These are phyloP conservation scores for Herpetotheres cachinnans DNA, from an alignment of 2,113 vertebrate species.

Conservation along the genomic window DNA sequence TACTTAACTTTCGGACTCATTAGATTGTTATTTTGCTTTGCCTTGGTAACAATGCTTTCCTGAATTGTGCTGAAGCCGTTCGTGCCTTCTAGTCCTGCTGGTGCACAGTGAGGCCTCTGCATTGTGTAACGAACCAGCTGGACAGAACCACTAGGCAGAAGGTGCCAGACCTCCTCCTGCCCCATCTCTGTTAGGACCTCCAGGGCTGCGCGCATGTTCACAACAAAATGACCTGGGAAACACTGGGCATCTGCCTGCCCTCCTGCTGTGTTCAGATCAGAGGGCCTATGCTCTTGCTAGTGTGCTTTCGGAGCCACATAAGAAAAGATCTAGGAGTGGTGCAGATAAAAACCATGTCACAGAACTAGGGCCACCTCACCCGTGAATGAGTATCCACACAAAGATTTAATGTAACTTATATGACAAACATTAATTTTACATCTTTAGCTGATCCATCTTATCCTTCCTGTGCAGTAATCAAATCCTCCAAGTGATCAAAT, in stretches of 20 bases:
- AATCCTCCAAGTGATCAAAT: not conserved
- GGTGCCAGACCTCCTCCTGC: not conserved
- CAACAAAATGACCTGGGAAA: not conserved
- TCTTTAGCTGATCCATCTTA: not conserved
- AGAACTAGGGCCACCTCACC: not conserved
- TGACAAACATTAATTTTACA: not conserved
- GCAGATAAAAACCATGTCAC: not conserved
- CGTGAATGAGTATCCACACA: not conserved
- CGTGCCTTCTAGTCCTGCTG: not conserved
- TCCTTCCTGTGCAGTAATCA: not conserved
- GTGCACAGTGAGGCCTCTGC: not conserved
- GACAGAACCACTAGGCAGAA: not conserved
- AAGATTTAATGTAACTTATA: not conserved
- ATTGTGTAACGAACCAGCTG: accelerated
- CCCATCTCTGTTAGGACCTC: not conserved
- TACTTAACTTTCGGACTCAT: not conserved
- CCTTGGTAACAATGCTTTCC: not conserved
- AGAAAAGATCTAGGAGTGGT: accelerated
- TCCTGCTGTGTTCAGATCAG: not conserved
- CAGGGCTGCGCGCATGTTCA: not conserved
- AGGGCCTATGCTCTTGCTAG: not conserved
- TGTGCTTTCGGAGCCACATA: not conserved
- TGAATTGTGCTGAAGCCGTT: not conserved
- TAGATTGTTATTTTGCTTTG: not conserved
- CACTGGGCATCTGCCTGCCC: not conserved